These are phyloP conservation scores for Procambarus virginalis DNA, from an alignment of 1,140 invertebrate species.

Conservation along the genomic window DNA sequence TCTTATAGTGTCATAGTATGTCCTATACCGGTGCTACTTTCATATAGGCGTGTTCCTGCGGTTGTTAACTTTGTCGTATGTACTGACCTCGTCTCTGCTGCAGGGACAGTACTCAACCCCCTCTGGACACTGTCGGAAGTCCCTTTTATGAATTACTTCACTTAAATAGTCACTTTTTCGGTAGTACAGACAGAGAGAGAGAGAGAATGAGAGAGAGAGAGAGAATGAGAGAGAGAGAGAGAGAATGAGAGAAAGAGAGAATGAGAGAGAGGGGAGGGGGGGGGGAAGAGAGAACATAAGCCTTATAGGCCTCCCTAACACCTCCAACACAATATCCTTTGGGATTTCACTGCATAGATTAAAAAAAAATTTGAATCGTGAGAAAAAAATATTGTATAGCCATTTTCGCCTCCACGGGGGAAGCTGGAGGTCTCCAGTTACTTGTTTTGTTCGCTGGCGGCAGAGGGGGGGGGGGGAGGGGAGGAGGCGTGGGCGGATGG, in stretches of 20 bases:
- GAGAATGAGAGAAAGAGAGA: not conserved
- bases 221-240: not conserved
- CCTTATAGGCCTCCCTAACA: not conserved
- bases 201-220: not conserved
- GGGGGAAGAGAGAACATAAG: not conserved
- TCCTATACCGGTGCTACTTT: too few species aligned
- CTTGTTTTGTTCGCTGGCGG: not conserved
- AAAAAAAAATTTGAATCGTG: not conserved
- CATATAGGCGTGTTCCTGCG: too few species aligned
- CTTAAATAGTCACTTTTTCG: too few species aligned
- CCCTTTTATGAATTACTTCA: too few species aligned
- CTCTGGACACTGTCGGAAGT: too few species aligned
- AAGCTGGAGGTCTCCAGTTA: not conserved
- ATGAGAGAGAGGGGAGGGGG: too few species aligned
- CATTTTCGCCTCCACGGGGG: not conserved
- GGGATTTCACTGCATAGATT: not conserved
- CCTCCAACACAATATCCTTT: not conserved
- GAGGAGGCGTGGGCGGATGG: slow-evolving; percentile 8
- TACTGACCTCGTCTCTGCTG: too few species aligned
- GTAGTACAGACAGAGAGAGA: too few species aligned
- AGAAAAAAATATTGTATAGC: not conserved
- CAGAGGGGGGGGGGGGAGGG: not conserved
- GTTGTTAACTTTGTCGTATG: too few species aligned
- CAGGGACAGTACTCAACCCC: too few species aligned
- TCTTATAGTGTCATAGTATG: too few species aligned